phyloP scores from a whole-genome alignment of 2,797 vertebrate genomes.

The Novumbra hubbsi region DNA sequence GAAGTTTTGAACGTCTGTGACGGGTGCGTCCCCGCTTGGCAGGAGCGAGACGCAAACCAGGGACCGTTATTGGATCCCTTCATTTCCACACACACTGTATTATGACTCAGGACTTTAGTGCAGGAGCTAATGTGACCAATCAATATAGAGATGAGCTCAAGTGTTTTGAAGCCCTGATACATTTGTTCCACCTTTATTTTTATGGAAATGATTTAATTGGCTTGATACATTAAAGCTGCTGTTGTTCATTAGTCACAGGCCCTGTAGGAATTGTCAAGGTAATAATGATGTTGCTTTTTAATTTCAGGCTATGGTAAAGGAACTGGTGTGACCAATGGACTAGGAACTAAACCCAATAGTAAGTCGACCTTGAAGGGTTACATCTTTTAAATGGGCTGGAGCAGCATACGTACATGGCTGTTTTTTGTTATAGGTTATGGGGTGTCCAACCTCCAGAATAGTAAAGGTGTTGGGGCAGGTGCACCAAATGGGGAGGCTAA shows the following conservation, averaged over 20 bases:
- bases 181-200: neutral
- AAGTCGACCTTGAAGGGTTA: neutral
- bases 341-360: neutral
- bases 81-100: neutral
- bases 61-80: too few species aligned
- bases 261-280: neutral
- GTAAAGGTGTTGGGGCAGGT: constrained; percentile 48
- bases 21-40: too few species aligned
- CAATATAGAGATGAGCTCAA: constrained; percentile 36
- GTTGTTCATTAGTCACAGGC: neutral
- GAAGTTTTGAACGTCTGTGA: too few species aligned
- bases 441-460: constrained; percentile 31
- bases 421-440: constrained; percentile 3
- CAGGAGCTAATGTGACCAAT: constrained; percentile 35
- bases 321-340: constrained; percentile 10
- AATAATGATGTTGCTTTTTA: constrained; percentile 2
- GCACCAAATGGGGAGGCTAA: constrained; percentile 30
- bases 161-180: neutral
- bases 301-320: constrained; percentile 33
- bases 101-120: constrained; percentile 32
- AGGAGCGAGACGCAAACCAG: too few species aligned
- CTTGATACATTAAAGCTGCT: neutral
- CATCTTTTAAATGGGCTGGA: neutral
- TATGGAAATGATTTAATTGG: too few species aligned
- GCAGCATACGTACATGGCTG: neutral